Percentiles rank a stretch among this genome's conserved stretches.
phyloP scores from a whole-genome alignment of 2,113 vertebrate genomes.

The Zapus hudsonius region DNA sequence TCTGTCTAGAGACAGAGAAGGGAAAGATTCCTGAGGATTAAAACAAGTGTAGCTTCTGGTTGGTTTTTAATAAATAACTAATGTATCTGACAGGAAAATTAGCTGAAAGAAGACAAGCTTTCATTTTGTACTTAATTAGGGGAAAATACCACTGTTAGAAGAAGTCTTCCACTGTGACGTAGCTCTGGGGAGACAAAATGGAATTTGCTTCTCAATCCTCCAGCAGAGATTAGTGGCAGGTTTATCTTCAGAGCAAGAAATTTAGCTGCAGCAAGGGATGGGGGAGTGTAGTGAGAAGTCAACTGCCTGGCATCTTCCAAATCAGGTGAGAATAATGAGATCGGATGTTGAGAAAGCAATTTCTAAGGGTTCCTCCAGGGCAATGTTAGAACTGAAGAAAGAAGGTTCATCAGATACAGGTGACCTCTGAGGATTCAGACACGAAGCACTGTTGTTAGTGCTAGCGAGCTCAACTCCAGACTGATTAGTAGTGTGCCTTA shows the following conservation, averaged over 20 bases:
- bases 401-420: not conserved
- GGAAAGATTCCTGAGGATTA: not conserved
- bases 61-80: constrained; percentile 51
- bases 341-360: not conserved
- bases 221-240: not conserved
- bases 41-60: not conserved
- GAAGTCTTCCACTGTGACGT: not conserved
- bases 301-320: not conserved
- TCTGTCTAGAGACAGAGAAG: constrained; percentile 11
- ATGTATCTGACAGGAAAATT: constrained; percentile 19
- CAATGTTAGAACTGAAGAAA: not conserved
- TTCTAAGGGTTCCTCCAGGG: not conserved
- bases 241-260: constrained; percentile 52
- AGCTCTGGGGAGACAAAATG: not conserved
- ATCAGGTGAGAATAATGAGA: not conserved
- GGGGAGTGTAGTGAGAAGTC: not conserved
- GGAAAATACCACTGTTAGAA: not conserved
- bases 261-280: not conserved
- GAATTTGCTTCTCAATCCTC: not conserved
- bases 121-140: constrained; percentile 56
- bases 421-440: not conserved
- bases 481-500: not conserved
- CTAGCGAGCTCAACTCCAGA: not conserved
- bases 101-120: constrained; percentile 23
- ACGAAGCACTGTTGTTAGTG: not conserved